These are phyloP conservation scores for Sebastes elongatus DNA, from an alignment of 2,797 vertebrate species.

Conservation along the genomic window DNA sequence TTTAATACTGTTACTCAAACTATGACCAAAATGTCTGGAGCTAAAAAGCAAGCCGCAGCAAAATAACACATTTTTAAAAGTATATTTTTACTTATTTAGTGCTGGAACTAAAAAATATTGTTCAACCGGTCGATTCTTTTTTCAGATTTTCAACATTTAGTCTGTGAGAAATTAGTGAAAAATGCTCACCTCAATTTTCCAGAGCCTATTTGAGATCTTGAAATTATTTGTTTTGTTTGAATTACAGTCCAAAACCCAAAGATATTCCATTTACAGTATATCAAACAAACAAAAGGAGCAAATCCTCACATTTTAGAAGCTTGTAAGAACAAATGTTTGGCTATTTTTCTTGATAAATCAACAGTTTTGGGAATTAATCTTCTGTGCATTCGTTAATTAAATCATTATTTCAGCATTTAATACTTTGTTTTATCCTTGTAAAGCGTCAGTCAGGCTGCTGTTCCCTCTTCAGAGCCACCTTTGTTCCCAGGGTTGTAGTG, in stretches of 20 bases:
- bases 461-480: conserved; percentile 1
- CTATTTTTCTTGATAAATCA: not conserved
- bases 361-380: not conserved
- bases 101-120: not conserved
- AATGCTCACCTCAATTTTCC: not conserved
- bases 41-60: not conserved
- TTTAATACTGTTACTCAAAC: not conserved
- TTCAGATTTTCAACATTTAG: not conserved
- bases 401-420: not conserved
- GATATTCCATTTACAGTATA: not conserved
- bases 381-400: not conserved
- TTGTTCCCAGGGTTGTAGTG: not conserved
- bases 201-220: not conserved
- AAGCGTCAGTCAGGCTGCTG: not conserved
- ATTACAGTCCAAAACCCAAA: not conserved
- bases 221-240: not conserved
- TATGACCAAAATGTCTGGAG: not conserved
- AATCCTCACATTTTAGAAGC: not conserved
- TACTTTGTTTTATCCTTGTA: not conserved
- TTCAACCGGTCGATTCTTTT: not conserved
- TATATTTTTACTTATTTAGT: not conserved
- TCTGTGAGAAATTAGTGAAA: not conserved
- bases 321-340: not conserved
- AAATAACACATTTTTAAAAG: not conserved
- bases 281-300: not conserved